These are phyloP conservation scores for Hydractinia symbiolongicarpus DNA, from an alignment of 30 jellyfish, hydroid and myxozoan species.

Conservation along the genomic window DNA sequence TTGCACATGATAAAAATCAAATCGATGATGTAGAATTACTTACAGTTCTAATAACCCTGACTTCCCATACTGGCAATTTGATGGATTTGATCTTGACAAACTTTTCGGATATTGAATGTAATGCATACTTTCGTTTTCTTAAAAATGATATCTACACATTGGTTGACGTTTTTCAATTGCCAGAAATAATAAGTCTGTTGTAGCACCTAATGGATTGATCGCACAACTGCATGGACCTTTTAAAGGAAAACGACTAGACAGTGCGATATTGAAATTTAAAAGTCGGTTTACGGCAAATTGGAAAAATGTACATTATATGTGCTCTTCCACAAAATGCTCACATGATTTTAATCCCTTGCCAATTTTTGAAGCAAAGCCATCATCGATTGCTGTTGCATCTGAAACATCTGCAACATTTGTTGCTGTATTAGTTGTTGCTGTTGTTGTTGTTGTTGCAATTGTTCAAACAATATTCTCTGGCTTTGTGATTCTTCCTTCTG, in stretches of 20 bases:
- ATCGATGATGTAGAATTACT: no score
- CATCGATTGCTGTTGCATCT: not conserved
- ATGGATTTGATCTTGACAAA: no score
- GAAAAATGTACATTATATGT: not conserved
- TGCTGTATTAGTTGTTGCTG: not conserved
- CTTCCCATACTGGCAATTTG: no score
- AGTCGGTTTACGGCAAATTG: conserved; percentile 15
- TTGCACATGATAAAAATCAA: no score
- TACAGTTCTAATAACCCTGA: no score
- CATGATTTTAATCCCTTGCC: not conserved
- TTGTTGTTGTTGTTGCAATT: not conserved
- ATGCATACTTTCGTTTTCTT: no score
- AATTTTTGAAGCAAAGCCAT: not conserved
- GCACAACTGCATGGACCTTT: no score
- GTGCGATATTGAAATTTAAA: conserved; percentile 11
- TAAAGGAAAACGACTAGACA: not conserved
- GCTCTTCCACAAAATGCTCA: not conserved
- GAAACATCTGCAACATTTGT: not conserved
- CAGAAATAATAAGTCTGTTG: conserved; percentile 14
- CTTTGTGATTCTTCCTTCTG: not conserved
- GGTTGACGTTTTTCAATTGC: no score
- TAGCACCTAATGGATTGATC: not conserved
- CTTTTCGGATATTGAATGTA: no score
- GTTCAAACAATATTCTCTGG: not conserved
- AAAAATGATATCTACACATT: no score